Evolutionary conservation across 2,888 invertebrate genomes (phyloP).

Genomic region (Nowickia ferox): DNA sequence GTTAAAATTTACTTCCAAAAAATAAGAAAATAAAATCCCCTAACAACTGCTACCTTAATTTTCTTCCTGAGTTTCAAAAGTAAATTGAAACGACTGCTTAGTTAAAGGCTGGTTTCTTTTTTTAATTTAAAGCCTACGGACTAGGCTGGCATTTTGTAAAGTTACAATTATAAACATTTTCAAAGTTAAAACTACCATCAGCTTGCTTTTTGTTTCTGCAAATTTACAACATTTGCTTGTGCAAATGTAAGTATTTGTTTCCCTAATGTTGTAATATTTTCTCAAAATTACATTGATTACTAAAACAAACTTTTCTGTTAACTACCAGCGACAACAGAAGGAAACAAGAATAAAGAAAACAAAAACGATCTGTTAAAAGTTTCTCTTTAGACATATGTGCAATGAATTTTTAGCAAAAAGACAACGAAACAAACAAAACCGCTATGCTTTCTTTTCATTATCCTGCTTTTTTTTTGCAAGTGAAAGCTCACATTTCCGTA

Average conservation of each 20-base stretch:
- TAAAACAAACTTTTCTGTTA: constrained; percentile 54
- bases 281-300: constrained; percentile 69
- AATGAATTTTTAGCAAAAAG: constrained; percentile 1
- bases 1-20: no score
- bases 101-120: constrained; percentile 10
- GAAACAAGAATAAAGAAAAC: constrained; percentile 17
- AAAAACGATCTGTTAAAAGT: constrained; percentile 59
- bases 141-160: constrained; percentile 37
- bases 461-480: neutral
- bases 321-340: constrained; percentile 39
- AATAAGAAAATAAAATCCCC: no score
- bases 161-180: constrained; percentile 38
- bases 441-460: neutral
- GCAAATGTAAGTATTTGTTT: constrained; percentile 1
- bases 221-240: neutral
- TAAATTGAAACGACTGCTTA: constrained; percentile 47
- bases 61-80: neutral
- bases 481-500: constrained; percentile 51
- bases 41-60: neutral
- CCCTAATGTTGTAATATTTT: constrained; percentile 57
- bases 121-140: constrained; percentile 37
- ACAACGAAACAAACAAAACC: neutral
- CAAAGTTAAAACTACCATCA: neutral
- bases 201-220: neutral
- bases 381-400: constrained; percentile 52